A percentile compares a stretch with the other conserved stretches of the same genome.
Conservation (phyloP, 1,140 invertebrate species). For the Chionoecetes opilio region DNA sequence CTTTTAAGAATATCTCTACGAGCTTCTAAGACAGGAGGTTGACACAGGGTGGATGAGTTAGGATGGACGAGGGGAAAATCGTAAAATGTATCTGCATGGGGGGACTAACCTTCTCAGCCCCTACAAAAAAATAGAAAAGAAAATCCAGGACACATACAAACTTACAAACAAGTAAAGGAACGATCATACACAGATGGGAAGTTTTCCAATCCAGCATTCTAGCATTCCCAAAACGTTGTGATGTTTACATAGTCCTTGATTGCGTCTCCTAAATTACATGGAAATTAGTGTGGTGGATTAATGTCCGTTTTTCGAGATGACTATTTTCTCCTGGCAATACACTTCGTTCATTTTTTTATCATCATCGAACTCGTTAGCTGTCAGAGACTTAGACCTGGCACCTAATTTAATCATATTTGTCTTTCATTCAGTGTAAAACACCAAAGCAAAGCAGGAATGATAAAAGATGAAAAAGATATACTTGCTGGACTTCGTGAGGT, state of each 20-base stretch:
- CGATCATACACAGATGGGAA: too few relatives aligned
- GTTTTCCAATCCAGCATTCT: neutral
- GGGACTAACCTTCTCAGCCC: neutral
- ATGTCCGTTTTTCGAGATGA: conserved; percentile 7
- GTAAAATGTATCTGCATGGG: too few relatives aligned
- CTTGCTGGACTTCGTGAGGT: neutral
- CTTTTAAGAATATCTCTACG: too few relatives aligned
- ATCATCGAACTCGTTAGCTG: conserved; percentile 10
- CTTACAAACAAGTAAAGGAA: neutral
- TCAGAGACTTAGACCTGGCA: neutral
- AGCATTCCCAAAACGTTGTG: neutral
- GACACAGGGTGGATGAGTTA: too few relatives aligned
- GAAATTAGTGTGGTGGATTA: conserved; percentile 7
- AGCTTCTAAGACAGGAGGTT: too few relatives aligned
- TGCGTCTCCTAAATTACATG: neutral
- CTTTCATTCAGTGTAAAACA: neutral
- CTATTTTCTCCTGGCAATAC: neutral
- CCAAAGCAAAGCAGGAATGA: neutral
- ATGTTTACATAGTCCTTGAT: neutral
- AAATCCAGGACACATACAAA: too few relatives aligned
- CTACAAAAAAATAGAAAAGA: neutral
- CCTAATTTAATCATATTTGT: neutral
- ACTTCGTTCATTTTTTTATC: neutral
- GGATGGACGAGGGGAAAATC: too few relatives aligned
- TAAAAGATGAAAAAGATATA: neutral